Percentiles rank a stretch among this genome's conserved stretches.
Conservation (phyloP, 1,140 invertebrate genomes). For the Lucilia sericata region DNA sequence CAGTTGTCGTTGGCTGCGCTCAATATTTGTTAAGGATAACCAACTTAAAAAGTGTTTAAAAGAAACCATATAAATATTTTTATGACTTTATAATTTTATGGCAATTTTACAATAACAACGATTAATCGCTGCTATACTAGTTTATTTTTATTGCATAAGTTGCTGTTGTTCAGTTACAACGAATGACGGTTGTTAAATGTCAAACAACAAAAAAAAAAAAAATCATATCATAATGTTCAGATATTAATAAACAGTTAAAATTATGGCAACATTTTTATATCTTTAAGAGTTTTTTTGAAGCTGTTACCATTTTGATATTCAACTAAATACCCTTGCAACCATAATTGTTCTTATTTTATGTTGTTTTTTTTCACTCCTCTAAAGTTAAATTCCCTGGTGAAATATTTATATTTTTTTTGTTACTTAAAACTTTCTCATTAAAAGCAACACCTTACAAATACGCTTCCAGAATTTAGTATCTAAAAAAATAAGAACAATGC, state of each 20-base stretch:
- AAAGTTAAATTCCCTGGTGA: neutral
- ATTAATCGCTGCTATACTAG: constrained; percentile 10
- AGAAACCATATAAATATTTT: constrained; percentile 13
- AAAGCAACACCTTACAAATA: constrained; percentile 43
- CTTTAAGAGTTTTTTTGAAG: neutral
- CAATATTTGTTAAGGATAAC: too few relatives aligned
- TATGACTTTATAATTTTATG: constrained; percentile 18
- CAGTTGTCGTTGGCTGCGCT: too few relatives aligned
- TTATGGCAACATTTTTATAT: constrained; percentile 18
- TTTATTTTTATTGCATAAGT: neutral
- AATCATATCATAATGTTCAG: neutral
- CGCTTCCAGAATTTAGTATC: constrained; percentile 42
- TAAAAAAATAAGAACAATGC: constrained; percentile 17
- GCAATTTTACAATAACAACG: constrained; percentile 15
- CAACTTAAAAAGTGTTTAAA: neutral
- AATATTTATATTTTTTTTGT: neutral
- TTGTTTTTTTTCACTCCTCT: neutral
- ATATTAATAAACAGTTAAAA: constrained; percentile 10
- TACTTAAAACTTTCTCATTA: constrained; percentile 35
- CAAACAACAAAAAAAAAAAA: neutral
- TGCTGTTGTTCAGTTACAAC: neutral
- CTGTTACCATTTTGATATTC: constrained; percentile 12
- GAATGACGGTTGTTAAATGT: neutral
- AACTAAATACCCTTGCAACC: constrained; percentile 31
- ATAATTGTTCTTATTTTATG: constrained; percentile 35